Evolutionary conservation across 2,888 invertebrate genomes (phyloP), one percentile per base, ranked within the genome.

Genomic region (Drosophila yooni): DNA sequence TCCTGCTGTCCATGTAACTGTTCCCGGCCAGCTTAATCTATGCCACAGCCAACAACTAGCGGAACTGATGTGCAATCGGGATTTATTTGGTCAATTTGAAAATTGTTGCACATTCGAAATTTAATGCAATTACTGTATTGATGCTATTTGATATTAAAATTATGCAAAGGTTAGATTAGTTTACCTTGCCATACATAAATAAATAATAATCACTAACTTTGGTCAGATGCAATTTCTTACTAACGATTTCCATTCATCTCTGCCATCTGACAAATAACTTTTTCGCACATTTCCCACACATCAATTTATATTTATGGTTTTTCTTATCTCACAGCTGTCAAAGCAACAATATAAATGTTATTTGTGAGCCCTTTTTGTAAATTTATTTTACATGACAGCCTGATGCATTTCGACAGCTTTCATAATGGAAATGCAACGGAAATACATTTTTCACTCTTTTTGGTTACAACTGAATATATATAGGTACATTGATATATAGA

Each of bases 71-170:
- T 78, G 58, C 75, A 62, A 88, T 70, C 70, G 65, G 70, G 70
- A 82, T 77, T 88, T 82, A 80, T 82, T 74, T 70, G 68, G 68
- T 61, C 80, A 82, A 70, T 68, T 77, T 77, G 59, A 53, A 69
- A 63, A 74, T 70, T 68, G 76, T 43, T 27, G 29, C 36, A 46
- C 63, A 48, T 29, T 38, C n/a, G n/a, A 31, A 46, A 40, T 54
- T 21, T 21, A 48, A 34, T 64, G 70, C 29, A 53, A 29, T 48
- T 61, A 33, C 36, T 50, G 27, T 18, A 1, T 51, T n/a, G 15
- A n/a, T 40, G n/a, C 18, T 8, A 27, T n/a, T 21, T 13, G 13
- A 3, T 43, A 21, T 13, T 21, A 3, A 6, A 11, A 40, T 40
- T 40, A n/a, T n/a, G 2, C 4, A n/a, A 40, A n/a, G 4, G 4